Percentiles rank a stretch among this genome's conserved stretches.
Evolutionary conservation across 2,888 invertebrate species (phyloP).

Genomic region (Schizaphis graminum): DNA sequence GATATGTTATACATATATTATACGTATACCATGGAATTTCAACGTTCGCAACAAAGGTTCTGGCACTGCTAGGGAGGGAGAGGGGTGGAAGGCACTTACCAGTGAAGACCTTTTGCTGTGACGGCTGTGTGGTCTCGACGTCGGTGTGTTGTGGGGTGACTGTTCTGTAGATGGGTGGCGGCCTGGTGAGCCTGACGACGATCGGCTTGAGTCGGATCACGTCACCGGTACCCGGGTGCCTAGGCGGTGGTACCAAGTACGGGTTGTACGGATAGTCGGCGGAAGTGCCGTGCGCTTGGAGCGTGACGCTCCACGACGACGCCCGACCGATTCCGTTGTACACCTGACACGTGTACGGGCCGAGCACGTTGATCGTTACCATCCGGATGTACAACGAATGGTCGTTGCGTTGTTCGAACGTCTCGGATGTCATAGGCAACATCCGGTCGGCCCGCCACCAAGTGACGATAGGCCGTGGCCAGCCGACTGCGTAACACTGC

Average conservation of each 20-base stretch:
- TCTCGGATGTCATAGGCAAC: conserved; percentile 78
- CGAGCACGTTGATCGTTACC: conserved; percentile 81
- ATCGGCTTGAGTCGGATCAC: conserved; percentile 64
- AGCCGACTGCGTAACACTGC: conserved; percentile 86
- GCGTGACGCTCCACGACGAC: conserved; percentile 81
- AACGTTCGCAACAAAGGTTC: not conserved
- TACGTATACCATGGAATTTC: not conserved
- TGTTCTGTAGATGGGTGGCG: conserved; percentile 70
- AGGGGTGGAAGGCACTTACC: not conserved
- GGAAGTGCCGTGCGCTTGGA: conserved; percentile 81
- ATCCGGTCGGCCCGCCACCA: conserved; percentile 87
- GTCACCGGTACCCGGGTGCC: conserved; percentile 69
- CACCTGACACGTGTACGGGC: conserved; percentile 90
- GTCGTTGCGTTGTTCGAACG: conserved; percentile 81
- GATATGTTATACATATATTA: not conserved
- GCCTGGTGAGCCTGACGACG: conserved; percentile 13
- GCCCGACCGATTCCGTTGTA: conserved; percentile 86
- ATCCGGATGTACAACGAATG: conserved; percentile 82
- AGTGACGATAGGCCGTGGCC: conserved; percentile 83
- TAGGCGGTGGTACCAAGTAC: conserved; percentile 75
- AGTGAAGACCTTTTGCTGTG: conserved; percentile 34
- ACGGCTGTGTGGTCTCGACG: conserved; percentile 11
- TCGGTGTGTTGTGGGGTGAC: conserved; percentile 69
- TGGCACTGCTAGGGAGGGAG: too few relatives aligned
- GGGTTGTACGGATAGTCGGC: conserved; percentile 74